A percentile compares a stretch with the other conserved stretches of the same genome.
These are phyloP conservation scores for Mastomys natalensis DNA, from an alignment of 2,113 vertebrate species.

Conservation along the genomic window DNA sequence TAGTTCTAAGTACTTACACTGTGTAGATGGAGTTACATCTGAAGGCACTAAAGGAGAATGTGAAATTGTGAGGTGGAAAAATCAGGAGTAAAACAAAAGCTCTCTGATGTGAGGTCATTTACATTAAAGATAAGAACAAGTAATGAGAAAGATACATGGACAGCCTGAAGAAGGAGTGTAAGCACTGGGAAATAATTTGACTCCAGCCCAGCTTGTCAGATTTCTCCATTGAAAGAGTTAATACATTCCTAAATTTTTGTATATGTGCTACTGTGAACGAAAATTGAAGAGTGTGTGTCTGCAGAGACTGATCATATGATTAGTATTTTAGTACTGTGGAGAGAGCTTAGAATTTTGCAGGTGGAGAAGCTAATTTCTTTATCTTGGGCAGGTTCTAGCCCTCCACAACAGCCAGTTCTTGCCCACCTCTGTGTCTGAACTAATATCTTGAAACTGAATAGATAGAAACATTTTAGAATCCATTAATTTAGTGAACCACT, in stretches of 20 bases:
- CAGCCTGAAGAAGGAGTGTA: background rate
- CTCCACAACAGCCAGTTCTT: background rate
- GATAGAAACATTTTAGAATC: background rate
- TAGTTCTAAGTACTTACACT: background rate
- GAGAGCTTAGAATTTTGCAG: background rate
- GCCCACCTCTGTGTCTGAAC: background rate
- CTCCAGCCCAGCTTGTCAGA: background rate
- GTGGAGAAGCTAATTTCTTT: background rate
- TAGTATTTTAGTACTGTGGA: background rate
- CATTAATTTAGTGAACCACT: background rate
- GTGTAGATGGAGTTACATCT: background rate
- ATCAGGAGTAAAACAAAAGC: background rate
- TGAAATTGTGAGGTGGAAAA: background rate
- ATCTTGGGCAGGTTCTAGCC: background rate
- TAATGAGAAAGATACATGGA: background rate
- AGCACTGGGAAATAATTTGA: background rate
- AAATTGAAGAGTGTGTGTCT: background rate
- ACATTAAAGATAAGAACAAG: background rate
- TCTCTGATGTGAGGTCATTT: background rate
- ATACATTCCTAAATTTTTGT: background rate
- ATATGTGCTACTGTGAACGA: background rate
- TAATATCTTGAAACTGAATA: background rate
- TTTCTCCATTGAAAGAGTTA: background rate
- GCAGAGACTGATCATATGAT: background rate
- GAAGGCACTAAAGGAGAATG: background rate